Conservation (phyloP, 2,113 vertebrate species). For the Drymodes brunneopygia region DNA sequence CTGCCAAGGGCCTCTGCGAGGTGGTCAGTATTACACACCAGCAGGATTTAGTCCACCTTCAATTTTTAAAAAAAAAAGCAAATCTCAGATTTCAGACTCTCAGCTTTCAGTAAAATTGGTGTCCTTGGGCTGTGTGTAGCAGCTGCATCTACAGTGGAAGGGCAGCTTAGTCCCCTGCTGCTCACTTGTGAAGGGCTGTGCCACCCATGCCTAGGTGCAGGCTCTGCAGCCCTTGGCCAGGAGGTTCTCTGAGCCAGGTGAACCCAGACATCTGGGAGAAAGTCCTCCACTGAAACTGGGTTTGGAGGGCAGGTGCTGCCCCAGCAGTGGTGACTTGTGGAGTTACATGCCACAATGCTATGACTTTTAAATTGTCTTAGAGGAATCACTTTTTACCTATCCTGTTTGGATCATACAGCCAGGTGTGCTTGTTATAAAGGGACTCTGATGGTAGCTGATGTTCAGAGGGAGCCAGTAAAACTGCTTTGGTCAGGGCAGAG, state of each 20-base stretch:
- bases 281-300: not conserved
- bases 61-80: not conserved
- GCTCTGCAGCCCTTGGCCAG: not conserved
- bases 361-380: not conserved
- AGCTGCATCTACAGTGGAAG: not conserved
- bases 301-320: not conserved
- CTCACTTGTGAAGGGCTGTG: not conserved
- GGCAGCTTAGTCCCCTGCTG: not conserved
- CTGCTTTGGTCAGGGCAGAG: not conserved
- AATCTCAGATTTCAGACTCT: not conserved
- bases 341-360: not conserved
- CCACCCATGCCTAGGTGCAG: not conserved
- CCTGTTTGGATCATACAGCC: not conserved
- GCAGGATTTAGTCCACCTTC: not conserved
- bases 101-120: not conserved
- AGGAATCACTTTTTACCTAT: not conserved
- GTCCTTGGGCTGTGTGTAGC: not conserved
- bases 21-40: not conserved
- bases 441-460: not conserved
- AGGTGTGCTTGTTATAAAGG: not conserved
- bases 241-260: not conserved
- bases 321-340: not conserved
- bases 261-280: not conserved
- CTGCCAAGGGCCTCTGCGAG: rapidly evolving
- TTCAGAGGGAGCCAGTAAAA: not conserved